Evolutionary conservation across 2,113 vertebrate species (phyloP), one percentile per base, ranked within the genome.

Genomic region (Nothobranchius kuhntae): DNA sequence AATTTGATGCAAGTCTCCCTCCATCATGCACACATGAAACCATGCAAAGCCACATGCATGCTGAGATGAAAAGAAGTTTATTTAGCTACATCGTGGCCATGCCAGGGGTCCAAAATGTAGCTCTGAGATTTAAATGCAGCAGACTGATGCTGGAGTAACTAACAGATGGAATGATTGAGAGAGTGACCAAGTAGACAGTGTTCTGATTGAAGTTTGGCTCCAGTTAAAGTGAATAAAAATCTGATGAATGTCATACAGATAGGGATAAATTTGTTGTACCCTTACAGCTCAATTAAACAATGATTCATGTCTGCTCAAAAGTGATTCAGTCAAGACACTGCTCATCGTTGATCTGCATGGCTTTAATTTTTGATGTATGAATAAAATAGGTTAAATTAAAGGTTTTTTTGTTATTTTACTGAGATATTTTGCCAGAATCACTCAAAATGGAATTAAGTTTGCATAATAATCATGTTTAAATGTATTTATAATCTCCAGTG

Each of bases 81-180:
- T 78, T 71, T 60, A 66, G 65, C 44, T 57, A 61, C 55, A 53
- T 21, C 21, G 21, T 46, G 55, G 61, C 57, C 38, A 46, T 40
- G 50, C 56, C 69, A 45, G 61, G 50, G 50, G 64, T 64, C 75
- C 59, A 55, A 68, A 68, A 68, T 30, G 68, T 56, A 40, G 12
- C 68, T 64, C 51, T 56, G 21, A 53, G 78, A 83, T 82, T 82
- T 87, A 60, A 78, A 87, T 72, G 75, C 75, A 81, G 55, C 30
- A 26, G 13, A 52, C 36, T 81, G 61, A 71, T 84, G 80, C 68
- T 84, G 68, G 61, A 63, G 69, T 26, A 64, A 68, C 69, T 84
- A 77, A 78, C 70, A 75, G 64, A 69, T 38, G 42, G n/a, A 65
- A 67, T 65, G 85, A 86, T 82, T 82, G 67, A 89, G 87, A 80